Evolutionary conservation across 1,140 invertebrate species (phyloP), one percentile per base, ranked within the genome.

Genomic region (Cherax destructor): DNA sequence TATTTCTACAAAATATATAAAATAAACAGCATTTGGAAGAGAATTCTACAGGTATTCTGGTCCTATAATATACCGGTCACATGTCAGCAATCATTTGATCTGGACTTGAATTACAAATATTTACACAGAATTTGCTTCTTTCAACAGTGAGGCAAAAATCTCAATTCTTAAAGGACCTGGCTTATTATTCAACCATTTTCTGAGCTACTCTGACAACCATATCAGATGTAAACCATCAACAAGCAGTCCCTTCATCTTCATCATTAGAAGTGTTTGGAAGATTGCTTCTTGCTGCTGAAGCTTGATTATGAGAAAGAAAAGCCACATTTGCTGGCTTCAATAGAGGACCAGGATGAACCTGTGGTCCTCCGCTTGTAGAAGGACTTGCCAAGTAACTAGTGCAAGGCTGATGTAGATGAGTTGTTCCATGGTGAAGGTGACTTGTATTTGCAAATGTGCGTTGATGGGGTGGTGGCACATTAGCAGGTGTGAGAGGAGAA

Each of bases 401-500:
- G 65, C 80, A 59, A 24, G 87, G 81, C 61, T 88, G 83, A 10
- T 74, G 81, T 69, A 83, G 41, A 52, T 87, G 74, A 50, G 78
- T 79, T 52, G 59, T 76, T 59, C 76, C 77, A 86, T 85, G 76
- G 56, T 84, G 88, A 30, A 84, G 90, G 41, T 83, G 79, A 24
- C 76, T 65, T 7, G 69, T 56, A 78, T 86, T 86, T 10, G 78
- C 81, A n/a, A 49, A 79, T 49, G 86, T 89, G n/a, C 81, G 69
- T 24, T 85, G 89, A 59, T 86, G 47, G 72, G 79, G 81, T 16
- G 81, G 47, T 83, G 61, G 85, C 24, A 91, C 77, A 69, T 81
- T 72, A 4, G 88, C 79, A n/a, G 91, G 86, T 18, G 92, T 86
- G 30, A 96, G 97, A 21, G 97, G 96, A 93, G 96, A 97, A 30